Conservation (phyloP, 2,797 vertebrate genomes). For the Girardinus metallicus region DNA sequence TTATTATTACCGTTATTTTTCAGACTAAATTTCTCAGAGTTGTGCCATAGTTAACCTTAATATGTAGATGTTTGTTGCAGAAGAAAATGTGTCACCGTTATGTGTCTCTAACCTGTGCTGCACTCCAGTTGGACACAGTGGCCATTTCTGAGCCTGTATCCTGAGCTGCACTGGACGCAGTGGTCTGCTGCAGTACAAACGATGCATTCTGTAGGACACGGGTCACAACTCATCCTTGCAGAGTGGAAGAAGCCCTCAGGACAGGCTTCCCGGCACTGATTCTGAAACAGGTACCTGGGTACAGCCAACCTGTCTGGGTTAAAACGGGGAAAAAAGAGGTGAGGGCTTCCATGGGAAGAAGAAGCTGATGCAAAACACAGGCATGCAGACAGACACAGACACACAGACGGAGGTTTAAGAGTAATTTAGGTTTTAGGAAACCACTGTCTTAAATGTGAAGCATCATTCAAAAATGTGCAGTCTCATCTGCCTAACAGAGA, state of each 20-base stretch:
- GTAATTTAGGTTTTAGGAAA: constrained; percentile 13
- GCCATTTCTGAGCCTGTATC: constrained; percentile 75
- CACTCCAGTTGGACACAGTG: constrained; percentile 83
- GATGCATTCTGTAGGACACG: constrained; percentile 75
- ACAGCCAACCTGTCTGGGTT: constrained; percentile 81
- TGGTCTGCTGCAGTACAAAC: constrained; percentile 72
- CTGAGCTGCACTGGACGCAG: constrained; percentile 82
- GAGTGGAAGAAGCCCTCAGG: constrained; percentile 83
- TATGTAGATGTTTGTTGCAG: not conserved
- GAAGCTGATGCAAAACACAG: constrained; percentile 13
- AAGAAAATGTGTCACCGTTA: not conserved
- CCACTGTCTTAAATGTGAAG: not conserved
- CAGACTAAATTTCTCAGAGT: not conserved
- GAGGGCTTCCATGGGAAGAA: constrained; percentile 9
- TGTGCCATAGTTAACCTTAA: not conserved
- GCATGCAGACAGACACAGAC: constrained; percentile 25
- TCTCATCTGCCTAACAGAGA: not conserved
- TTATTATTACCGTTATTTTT: not conserved
- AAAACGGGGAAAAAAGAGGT: constrained; percentile 7
- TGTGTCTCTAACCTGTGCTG: constrained; percentile 78
- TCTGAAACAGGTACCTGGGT: constrained; percentile 79
- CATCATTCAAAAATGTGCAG: not conserved
- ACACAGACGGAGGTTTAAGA: not conserved
- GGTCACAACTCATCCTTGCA: constrained; percentile 69
- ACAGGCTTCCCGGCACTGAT: constrained; percentile 85